phyloP scores from a whole-genome alignment of 64 coral and sea anemone genomes.

The Anthopleura sola region DNA sequence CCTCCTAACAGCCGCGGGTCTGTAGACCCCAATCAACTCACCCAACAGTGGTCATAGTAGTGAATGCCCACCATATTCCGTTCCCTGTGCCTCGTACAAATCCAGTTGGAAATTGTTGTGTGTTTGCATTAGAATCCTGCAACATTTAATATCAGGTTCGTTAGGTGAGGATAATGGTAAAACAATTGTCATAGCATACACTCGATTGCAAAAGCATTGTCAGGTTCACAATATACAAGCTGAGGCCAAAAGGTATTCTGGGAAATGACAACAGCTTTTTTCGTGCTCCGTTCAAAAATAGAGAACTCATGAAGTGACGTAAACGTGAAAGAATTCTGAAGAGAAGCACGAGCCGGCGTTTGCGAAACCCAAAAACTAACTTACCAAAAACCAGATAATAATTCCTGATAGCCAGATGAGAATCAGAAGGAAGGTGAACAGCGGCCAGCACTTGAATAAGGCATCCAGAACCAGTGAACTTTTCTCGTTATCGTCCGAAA shows the following conservation, averaged over 20 bases:
- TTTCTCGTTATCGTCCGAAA: background rate
- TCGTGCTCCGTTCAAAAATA: too few relatives aligned
- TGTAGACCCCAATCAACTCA: background rate
- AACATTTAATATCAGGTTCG: background rate
- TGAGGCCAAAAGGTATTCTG: too few relatives aligned
- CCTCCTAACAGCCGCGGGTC: too few relatives aligned
- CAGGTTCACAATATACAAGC: too few relatives aligned
- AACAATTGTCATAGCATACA: too few relatives aligned
- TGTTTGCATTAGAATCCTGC: background rate
- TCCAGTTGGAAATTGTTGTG: constrained; percentile 12
- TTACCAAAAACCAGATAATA: constrained; percentile 74
- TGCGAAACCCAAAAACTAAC: too few relatives aligned
- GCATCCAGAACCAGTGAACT: constrained; percentile 28
- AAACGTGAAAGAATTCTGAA: too few relatives aligned
- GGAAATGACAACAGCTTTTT: too few relatives aligned
- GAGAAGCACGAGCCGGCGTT: too few relatives aligned
- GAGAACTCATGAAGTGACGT: too few relatives aligned
- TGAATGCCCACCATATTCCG: constrained; percentile 50
- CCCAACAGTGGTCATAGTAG: constrained; percentile 48
- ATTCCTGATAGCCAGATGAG: constrained; percentile 55
- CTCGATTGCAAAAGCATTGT: too few relatives aligned
- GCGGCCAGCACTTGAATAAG: constrained; percentile 32
- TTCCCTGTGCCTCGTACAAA: constrained; percentile 32
- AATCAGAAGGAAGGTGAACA: constrained; percentile 39
- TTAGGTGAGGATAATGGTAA: background rate